A percentile compares a stretch with the other conserved stretches of the same genome.
Conservation (phyloP, 2,797 vertebrate species). For the Acanthopagrus latus region DNA sequence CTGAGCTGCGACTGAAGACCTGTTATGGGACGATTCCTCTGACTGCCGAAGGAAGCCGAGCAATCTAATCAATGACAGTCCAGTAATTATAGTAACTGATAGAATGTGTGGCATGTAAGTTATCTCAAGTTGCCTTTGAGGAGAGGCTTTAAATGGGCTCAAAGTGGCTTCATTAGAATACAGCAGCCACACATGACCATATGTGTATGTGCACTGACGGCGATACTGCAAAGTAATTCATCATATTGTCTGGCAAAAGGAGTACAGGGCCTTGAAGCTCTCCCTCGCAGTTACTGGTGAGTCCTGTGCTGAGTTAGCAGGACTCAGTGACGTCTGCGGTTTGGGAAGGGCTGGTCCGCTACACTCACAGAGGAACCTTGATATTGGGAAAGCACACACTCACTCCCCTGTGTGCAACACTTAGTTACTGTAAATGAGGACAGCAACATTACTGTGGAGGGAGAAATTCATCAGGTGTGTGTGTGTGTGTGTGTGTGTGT, state of each 20-base stretch:
- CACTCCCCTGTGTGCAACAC: background rate
- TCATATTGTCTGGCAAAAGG: background rate
- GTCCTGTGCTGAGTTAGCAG: conserved; percentile 35
- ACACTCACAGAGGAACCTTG: conserved; percentile 30
- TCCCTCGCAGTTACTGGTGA: conserved; percentile 9
- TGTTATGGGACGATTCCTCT: background rate
- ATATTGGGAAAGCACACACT: conserved; percentile 7
- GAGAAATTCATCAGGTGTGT: background rate
- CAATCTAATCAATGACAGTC: background rate
- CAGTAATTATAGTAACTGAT: background rate
- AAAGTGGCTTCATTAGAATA: background rate
- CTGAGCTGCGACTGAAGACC: background rate
- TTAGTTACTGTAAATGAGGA: conserved; percentile 12
- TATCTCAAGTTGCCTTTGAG: conserved; percentile 16
- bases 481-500: background rate
- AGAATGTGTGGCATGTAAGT: conserved; percentile 28
- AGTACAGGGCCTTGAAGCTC: background rate
- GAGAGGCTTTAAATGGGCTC: background rate
- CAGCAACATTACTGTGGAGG: background rate
- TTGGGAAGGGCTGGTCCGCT: conserved; percentile 16
- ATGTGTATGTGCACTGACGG: background rate
- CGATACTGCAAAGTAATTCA: background rate
- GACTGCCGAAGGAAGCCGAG: too few relatives aligned
- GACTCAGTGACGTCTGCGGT: conserved; percentile 29
- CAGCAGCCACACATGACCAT: too few relatives aligned